Evolutionary conservation across 2,888 invertebrate species (phyloP), one percentile per base, ranked within the genome.

Genomic region (Epistrophella euchroma): DNA sequence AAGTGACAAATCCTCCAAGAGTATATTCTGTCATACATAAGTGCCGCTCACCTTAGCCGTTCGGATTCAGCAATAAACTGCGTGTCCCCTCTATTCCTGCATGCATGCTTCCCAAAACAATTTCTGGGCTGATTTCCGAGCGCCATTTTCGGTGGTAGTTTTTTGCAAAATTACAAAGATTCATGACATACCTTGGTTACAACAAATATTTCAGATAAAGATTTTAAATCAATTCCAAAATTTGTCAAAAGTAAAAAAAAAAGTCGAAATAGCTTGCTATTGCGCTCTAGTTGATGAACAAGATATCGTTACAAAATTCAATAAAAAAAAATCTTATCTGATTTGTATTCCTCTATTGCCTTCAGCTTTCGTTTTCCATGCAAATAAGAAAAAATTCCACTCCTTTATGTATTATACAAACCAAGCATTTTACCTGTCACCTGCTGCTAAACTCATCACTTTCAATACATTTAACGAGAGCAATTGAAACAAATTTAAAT

Each of bases 401-500:
- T 47, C 19, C 22, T 11, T 28, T 19, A 25, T 22, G n/a, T n/a
- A 40, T 35, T 9, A 19, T 35, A 35, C n/a, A n/a, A 22, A 68
- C 66, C 35, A 52, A 17, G n/a, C 62, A 22, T 32, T 55, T 25
- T 32, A 47, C 70, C 50, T 84, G 77, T 75, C 81, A 73, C 81
- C 76, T 77, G 73, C 68, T 56, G 40, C 32, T 66, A 56, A 56
- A 68, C 43, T 55, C 40, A 73, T 73, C 72, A 72, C 76, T 76
- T 82, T 73, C 64, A 71, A 66, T 74, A 55, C 40, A 40, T 56
- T 64, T 17, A 55, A 32, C 3, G 15, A 40, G 35, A 60, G 66
- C 77, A 76, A 80, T 72, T 71, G 73, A 50, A 86, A 62, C 45
- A 58, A 82, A 82, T 82, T 82, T 64, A 74, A 77, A 82, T 86